A percentile compares a stretch with the other conserved stretches of the same genome.
Evolutionary conservation across 2,113 vertebrate species (phyloP).

Genomic region (Acanthisitta chloris): DNA sequence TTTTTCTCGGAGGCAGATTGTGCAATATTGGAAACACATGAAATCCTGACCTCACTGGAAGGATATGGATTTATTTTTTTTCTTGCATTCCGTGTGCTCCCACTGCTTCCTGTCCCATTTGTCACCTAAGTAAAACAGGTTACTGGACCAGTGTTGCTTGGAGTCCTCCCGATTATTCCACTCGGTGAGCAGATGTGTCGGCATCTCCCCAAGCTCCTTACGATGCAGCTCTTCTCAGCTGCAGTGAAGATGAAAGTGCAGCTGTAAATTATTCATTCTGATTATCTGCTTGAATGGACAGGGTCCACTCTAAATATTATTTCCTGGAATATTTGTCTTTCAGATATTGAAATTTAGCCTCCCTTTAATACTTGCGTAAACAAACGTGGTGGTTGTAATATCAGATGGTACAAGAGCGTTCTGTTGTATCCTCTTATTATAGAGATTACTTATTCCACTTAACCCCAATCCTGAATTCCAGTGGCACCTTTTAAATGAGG

Average conservation of each 20-base stretch:
- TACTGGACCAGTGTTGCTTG: constrained; percentile 38
- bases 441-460: not conserved
- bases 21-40: not conserved
- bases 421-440: not conserved
- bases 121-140: not conserved
- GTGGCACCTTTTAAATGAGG: not conserved
- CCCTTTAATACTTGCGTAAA: not conserved
- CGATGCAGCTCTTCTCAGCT: constrained; percentile 72
- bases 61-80: not conserved
- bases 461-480: not conserved
- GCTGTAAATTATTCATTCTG: constrained; percentile 80
- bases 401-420: not conserved
- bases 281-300: constrained; percentile 68
- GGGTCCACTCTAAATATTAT: constrained; percentile 44
- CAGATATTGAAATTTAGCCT: constrained; percentile 36
- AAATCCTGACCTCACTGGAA: not conserved
- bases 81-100: not conserved
- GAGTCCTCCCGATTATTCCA: constrained; percentile 48
- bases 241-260: constrained; percentile 63
- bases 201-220: constrained; percentile 82
- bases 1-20: not conserved
- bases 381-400: not conserved
- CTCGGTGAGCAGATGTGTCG: constrained; percentile 75
- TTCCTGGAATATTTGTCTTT: constrained; percentile 57
- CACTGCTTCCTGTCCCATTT: not conserved